These are phyloP conservation scores for Merops nubicus DNA, from an alignment of 2,113 vertebrate species.

Conservation along the genomic window DNA sequence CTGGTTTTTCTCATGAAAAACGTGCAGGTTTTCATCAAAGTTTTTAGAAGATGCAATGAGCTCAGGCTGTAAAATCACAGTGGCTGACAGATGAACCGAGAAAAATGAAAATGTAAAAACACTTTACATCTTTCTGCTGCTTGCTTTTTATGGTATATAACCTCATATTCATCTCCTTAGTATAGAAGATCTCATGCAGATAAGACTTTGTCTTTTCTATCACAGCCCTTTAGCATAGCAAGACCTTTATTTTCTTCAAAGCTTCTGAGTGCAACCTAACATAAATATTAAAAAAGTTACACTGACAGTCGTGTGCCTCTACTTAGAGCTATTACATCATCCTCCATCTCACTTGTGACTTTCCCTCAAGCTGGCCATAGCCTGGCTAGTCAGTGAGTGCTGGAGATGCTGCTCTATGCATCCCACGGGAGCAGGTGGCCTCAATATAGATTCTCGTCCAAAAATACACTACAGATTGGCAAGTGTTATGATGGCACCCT, in stretches of 20 bases:
- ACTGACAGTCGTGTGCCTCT: neutral
- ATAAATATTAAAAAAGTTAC: neutral
- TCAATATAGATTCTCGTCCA: neutral
- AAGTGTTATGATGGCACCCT: neutral
- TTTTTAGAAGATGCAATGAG: neutral
- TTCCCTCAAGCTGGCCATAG: neutral
- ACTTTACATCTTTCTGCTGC: neutral
- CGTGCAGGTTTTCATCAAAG: accelerated
- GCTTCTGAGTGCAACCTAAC: neutral
- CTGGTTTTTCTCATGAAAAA: too few relatives aligned
- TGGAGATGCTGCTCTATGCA: neutral
- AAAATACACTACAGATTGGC: neutral
- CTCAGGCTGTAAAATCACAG: neutral
- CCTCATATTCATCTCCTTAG: neutral
- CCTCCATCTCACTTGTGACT: neutral
- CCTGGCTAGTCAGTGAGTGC: neutral
- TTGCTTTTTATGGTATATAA: neutral
- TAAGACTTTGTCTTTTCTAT: neutral
- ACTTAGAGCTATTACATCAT: neutral
- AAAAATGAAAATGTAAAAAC: neutral
- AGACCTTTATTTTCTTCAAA: neutral
- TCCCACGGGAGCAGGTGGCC: neutral
- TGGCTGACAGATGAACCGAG: neutral
- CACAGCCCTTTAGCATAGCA: neutral
- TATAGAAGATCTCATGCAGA: neutral